Percentiles rank a stretch among this genome's conserved stretches.
Conservation (phyloP, 2,113 vertebrate genomes). For the Origma solitaria region DNA sequence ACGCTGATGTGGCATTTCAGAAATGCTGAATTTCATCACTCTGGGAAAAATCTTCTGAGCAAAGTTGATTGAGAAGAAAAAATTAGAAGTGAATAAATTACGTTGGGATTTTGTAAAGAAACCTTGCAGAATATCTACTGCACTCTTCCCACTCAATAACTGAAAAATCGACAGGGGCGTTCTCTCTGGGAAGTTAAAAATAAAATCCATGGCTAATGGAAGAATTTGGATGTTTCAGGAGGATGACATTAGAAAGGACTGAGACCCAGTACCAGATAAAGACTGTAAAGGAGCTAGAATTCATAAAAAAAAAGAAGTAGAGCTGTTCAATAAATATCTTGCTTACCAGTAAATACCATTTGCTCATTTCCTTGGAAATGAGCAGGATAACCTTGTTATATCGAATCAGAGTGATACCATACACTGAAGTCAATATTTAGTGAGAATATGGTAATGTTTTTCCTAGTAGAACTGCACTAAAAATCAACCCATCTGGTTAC, state of each 20-base stretch:
- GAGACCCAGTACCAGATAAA: neutral
- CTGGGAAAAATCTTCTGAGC: neutral
- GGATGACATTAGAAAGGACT: neutral
- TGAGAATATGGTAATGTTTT: neutral
- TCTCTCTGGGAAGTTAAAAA: neutral
- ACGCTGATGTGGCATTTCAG: neutral
- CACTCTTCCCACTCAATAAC: neutral
- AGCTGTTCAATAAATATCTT: neutral
- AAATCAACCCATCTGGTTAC: neutral
- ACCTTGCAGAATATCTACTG: neutral
- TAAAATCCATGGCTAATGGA: neutral
- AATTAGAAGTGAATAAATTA: neutral
- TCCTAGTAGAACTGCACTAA: neutral
- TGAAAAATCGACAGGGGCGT: rapidly evolving
- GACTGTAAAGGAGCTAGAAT: neutral
- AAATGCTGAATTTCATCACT: neutral
- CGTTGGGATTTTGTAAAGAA: neutral
- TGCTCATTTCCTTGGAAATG: neutral
- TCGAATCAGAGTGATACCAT: neutral
- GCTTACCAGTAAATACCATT: neutral
- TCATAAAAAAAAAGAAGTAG: neutral
- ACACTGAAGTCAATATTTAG: neutral
- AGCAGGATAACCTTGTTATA: neutral
- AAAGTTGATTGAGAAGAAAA: neutral
- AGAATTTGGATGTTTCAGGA: neutral